Percentiles rank a stretch among this genome's conserved stretches.
phyloP scores from a whole-genome alignment of 1,140 invertebrate species.

The Zophobas morio region DNA sequence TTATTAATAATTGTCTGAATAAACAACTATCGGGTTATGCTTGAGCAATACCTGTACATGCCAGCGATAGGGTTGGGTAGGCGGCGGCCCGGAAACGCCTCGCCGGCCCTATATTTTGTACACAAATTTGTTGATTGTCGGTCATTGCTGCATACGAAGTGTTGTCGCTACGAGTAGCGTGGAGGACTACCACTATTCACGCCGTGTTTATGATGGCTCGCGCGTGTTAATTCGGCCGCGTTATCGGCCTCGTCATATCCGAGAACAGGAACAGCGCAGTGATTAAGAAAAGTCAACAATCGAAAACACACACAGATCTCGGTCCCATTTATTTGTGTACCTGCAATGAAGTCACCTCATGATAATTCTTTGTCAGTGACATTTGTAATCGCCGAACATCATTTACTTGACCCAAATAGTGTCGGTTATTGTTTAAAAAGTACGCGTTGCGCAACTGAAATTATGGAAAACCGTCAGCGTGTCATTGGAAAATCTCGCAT shows the following conservation, averaged over 20 bases:
- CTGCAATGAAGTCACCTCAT: conserved; percentile 24
- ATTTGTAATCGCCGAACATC: conserved; percentile 55
- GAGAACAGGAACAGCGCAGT: conserved; percentile 1
- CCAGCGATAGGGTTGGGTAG: background rate
- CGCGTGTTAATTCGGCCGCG: too few relatives aligned
- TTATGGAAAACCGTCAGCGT: conserved; percentile 51
- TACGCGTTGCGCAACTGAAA: conserved; percentile 52
- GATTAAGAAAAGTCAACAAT: conserved; percentile 32
- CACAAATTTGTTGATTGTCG: too few relatives aligned
- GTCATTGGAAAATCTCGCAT: conserved; percentile 43
- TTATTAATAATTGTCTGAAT: conserved; percentile 26
- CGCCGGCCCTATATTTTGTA: too few relatives aligned
- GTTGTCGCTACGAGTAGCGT: background rate
- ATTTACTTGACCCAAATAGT: conserved; percentile 57
- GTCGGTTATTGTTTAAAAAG: conserved; percentile 55
- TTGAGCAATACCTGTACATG: background rate
- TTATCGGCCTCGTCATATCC: conserved; percentile 4
- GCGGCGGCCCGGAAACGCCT: too few relatives aligned
- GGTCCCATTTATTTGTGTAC: conserved; percentile 31
- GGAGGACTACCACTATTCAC: too few relatives aligned
- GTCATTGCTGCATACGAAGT: background rate
- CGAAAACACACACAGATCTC: conserved; percentile 16
- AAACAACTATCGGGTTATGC: conserved; percentile 25
- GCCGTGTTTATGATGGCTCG: too few relatives aligned
- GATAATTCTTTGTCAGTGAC: conserved; percentile 53